Percentiles rank a stretch among this genome's conserved stretches.
Evolutionary conservation across 2,797 vertebrate genomes (phyloP).

Genomic region (Clangula hyemalis): DNA sequence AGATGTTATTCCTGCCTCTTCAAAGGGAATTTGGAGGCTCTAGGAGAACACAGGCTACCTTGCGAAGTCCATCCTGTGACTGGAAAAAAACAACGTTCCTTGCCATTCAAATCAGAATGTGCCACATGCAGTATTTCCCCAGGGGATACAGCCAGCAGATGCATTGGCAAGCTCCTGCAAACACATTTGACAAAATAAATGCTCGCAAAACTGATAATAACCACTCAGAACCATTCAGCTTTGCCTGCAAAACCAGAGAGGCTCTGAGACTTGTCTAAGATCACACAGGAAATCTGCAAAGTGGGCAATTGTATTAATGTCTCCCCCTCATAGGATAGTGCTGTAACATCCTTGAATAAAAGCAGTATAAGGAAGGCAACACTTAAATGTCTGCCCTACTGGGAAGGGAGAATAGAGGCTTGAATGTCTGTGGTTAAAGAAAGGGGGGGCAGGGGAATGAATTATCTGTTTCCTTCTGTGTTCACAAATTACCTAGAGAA

Average conservation of each 20-base stretch:
- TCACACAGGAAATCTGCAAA: neutral
- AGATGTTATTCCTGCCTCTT: neutral
- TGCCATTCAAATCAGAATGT: neutral
- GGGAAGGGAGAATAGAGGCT: neutral
- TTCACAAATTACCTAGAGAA: neutral
- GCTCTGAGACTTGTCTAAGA: neutral
- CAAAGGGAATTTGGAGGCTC: neutral
- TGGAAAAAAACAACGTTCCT: neutral
- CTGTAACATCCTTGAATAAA: neutral
- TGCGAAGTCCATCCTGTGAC: neutral
- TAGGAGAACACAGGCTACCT: neutral
- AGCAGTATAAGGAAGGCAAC: neutral
- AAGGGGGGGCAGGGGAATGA: neutral
- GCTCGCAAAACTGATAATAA: neutral
- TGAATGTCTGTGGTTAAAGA: neutral
- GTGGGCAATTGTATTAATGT: neutral
- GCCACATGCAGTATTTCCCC: constrained; percentile 13
- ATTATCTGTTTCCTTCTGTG: neutral
- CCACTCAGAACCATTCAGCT: neutral
- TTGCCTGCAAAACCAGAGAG: neutral
- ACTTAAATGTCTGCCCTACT: neutral
- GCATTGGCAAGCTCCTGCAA: neutral
- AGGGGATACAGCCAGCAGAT: neutral
- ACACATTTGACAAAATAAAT: neutral
- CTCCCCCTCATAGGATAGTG: neutral